These are phyloP conservation scores for Morone saxatilis DNA, from an alignment of 2,113 vertebrate species.

Conservation along the genomic window DNA sequence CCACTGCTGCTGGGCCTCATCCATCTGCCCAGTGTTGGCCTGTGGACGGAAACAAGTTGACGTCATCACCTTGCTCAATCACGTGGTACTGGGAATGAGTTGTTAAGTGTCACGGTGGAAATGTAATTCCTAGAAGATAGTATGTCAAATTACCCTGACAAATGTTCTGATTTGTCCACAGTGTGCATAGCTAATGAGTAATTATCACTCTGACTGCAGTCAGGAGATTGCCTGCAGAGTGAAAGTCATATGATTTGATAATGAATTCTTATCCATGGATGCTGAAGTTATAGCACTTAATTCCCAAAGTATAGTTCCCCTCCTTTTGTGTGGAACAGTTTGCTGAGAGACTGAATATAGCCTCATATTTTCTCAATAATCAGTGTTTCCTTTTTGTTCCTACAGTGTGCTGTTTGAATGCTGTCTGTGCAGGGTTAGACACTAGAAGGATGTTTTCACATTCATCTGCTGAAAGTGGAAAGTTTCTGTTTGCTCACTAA, in stretches of 20 bases:
- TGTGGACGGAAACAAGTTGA: conserved; percentile 56
- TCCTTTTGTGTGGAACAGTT: neutral
- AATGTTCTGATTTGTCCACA: neutral
- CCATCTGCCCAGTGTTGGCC: conserved; percentile 92
- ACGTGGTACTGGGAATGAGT: neutral
- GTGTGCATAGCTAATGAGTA: neutral
- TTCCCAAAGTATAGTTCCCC: neutral
- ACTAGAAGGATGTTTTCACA: no score
- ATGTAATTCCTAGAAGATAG: neutral
- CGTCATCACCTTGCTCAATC: neutral
- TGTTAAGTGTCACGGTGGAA: neutral
- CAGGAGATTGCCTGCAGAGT: neutral
- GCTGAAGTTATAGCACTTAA: neutral
- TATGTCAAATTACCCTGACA: neutral
- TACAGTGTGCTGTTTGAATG: no score
- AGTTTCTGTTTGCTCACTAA: no score
- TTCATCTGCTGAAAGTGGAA: no score
- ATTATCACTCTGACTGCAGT: neutral
- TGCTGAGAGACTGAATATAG: neutral
- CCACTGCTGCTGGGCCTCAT: conserved; percentile 86
- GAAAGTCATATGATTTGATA: neutral
- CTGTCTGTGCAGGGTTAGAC: no score
- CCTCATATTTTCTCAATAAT: neutral
- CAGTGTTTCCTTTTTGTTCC: no score
- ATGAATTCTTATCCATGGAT: neutral